Conservation (phyloP, 2,797 vertebrate species). For the Botia kubotai region DNA sequence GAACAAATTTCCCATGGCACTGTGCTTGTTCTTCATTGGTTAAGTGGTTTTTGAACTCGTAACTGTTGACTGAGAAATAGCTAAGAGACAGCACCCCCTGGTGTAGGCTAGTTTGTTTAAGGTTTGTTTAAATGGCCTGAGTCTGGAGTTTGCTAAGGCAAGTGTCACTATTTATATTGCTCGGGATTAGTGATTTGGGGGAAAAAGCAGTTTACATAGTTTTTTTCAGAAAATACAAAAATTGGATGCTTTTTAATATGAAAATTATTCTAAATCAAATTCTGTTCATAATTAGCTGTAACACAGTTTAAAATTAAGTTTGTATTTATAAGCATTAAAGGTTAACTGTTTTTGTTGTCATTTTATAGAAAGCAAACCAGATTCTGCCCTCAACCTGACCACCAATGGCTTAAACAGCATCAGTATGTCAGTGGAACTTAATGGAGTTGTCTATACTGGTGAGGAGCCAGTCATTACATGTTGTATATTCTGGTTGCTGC, state of each 20-base stretch:
- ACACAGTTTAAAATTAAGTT: neutral
- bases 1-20: neutral
- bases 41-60: neutral
- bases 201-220: no score
- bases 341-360: neutral
- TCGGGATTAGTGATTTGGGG: no score
- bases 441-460: slow-evolving; percentile 94
- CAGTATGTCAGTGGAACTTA: slow-evolving; percentile 97
- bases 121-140: no score
- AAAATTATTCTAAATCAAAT: neutral
- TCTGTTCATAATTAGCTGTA: neutral
- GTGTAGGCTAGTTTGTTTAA: neutral
- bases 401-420: slow-evolving; percentile 91
- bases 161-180: no score
- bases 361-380: slow-evolving; percentile 82
- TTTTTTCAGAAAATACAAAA: no score
- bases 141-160: no score
- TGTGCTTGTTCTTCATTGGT: neutral
- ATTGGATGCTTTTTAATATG: no score
- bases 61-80: neutral
- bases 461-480: slow-evolving; percentile 47
- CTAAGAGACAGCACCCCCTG: neutral
- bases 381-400: slow-evolving; percentile 80
- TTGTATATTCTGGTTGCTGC: neutral
- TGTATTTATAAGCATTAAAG: neutral